Evolutionary conservation across 2,888 invertebrate genomes (phyloP), one percentile per base, ranked within the genome.

Genomic region (Antitype chi): DNA sequence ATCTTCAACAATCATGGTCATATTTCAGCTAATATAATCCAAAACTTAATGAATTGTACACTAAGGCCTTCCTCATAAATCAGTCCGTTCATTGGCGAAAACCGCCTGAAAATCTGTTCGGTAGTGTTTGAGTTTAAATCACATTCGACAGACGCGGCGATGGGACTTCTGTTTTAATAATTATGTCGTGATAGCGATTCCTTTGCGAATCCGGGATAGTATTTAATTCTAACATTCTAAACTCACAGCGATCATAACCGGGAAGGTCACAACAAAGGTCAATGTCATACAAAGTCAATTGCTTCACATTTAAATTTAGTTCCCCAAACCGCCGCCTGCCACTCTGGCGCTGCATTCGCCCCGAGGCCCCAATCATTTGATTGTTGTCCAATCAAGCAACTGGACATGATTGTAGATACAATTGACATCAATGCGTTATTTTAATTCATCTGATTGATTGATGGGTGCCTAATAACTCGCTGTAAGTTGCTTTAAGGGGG

Each of bases 341-440:
- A 47, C 49, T 13, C 5, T 13, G 70, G 83, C 83, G 80, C 80
- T 82, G 64, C 64, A 55, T 4, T 80, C 75, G 80, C 17, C 25
- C 4, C 68, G 80, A 84, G 70, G 57, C 32, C 75, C 38, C 60
- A 69, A 85, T 82, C 82, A 69, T 85, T 64, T 81, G 87, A 87
- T 86, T 86, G 86, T 87, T 73, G 64, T 82, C 32, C 87, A 86
- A 86, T 86, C 74, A 86, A 85, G 85, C 73, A 43, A 63, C 52
- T 77, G 77, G 55, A 28, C 60, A 66, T 47, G 62, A 71, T 78
- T 72, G 74, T 71, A 25, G 32, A 49, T 63, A 23, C 87, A 86
- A 86, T 87, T 87, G 86, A 87, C 87, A 85, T 83, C 86, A 86
- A 86, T 83, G 70, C 78, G 63, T 74, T 82, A 85, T 84, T 84